phyloP scores from a whole-genome alignment of 2,113 vertebrate genomes.

The Heterocephalus glaber region DNA sequence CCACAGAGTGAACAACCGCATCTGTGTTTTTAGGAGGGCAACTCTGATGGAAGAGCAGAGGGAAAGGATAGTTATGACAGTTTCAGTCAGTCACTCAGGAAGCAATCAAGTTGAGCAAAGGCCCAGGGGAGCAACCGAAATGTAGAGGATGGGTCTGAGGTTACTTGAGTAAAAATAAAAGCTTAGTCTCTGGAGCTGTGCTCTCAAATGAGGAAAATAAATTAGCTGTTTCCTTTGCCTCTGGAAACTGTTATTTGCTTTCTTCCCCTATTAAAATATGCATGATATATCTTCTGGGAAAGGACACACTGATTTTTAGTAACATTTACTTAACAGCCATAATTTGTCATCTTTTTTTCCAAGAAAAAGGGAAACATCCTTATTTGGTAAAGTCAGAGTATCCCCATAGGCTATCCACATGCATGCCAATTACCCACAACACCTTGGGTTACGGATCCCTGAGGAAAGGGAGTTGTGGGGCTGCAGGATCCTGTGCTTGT shows the following conservation, averaged over 20 bases:
- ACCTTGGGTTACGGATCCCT: not conserved
- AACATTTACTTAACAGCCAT: conserved; percentile 21
- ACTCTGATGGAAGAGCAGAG: not conserved
- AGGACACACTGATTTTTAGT: conserved; percentile 13
- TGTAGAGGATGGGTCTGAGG: not conserved
- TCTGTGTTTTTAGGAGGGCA: not conserved
- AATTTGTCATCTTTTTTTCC: conserved; percentile 7
- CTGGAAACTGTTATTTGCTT: conserved; percentile 8
- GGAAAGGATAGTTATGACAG: not conserved
- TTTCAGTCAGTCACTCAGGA: not conserved
- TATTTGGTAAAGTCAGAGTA: not conserved
- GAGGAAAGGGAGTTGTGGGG: not conserved
- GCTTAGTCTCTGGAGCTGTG: not conserved
- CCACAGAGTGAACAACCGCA: not conserved
- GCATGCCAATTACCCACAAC: not conserved
- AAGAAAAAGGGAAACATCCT: not conserved
- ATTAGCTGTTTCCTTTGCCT: conserved; percentile 28
- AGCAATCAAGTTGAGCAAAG: not conserved
- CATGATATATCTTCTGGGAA: conserved; percentile 50
- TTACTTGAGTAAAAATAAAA: conserved; percentile 4
- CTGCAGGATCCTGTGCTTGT: not conserved
- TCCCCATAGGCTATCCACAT: not conserved
- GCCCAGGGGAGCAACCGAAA: not conserved
- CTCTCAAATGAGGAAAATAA: conserved; percentile 35
- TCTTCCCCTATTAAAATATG: conserved; percentile 55